phyloP scores from a whole-genome alignment of 2,113 vertebrate species.

The Leuciscus idus region DNA sequence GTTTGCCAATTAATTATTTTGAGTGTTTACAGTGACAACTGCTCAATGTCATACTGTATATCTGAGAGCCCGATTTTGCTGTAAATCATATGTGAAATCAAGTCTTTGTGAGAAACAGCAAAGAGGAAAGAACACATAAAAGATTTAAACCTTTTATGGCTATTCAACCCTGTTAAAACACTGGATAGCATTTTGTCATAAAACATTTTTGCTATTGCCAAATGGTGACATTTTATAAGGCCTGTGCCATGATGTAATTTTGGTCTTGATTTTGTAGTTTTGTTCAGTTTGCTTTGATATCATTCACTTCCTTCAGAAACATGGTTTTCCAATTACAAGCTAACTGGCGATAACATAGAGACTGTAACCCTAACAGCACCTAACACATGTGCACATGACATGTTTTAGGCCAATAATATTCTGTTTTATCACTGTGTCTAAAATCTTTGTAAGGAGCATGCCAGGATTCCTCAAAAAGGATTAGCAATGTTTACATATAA shows the following conservation, averaged over 20 bases:
- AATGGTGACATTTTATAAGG: slow-evolving; percentile 43
- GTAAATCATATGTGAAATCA: background rate
- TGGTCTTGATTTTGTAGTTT: slow-evolving; percentile 59
- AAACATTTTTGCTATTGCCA: slow-evolving; percentile 32
- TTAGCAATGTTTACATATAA: background rate
- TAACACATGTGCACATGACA: slow-evolving; percentile 5
- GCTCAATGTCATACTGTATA: background rate
- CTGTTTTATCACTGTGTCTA: background rate
- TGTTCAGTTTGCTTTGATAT: slow-evolving; percentile 28
- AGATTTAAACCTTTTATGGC: slow-evolving; percentile 24
- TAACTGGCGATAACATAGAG: slow-evolving; percentile 12
- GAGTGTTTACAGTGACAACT: too few relatives aligned
- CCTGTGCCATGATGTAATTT: slow-evolving; percentile 59
- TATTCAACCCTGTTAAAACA: slow-evolving; percentile 12
- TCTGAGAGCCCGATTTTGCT: background rate
- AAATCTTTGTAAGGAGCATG: background rate
- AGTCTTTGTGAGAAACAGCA: background rate
- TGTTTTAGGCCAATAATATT: background rate
- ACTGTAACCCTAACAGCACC: slow-evolving; percentile 11
- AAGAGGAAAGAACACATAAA: slow-evolving; percentile 25
- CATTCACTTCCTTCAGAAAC: background rate
- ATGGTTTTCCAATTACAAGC: slow-evolving; percentile 31
- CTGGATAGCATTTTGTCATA: slow-evolving; percentile 32
- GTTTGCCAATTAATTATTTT: too few relatives aligned
- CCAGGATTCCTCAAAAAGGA: background rate